Conservation (phyloP, 2,113 vertebrate species). For the Ahaetulla prasina region DNA sequence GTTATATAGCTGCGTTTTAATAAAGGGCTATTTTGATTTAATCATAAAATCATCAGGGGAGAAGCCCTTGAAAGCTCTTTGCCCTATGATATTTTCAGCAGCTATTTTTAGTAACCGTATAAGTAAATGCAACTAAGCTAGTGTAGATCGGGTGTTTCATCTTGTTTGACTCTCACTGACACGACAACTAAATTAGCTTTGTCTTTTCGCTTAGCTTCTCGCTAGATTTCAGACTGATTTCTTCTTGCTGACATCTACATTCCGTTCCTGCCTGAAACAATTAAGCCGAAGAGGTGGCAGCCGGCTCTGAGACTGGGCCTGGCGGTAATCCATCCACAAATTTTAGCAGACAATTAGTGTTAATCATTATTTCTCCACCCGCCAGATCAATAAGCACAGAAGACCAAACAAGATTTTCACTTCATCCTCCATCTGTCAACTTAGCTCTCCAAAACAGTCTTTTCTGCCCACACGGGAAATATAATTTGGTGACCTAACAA, state of each 20-base stretch:
- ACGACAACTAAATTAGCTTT: not conserved
- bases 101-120: not conserved
- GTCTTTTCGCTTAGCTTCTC: not conserved
- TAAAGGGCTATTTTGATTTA: not conserved
- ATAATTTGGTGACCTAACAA: conserved; percentile 5
- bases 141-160: no score
- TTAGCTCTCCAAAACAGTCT: not conserved
- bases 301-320: not conserved
- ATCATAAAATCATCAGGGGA: not conserved
- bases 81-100: not conserved
- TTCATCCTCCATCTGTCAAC: not conserved
- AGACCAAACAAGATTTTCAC: not conserved
- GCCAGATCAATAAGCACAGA: conserved; percentile 34
- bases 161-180: no score
- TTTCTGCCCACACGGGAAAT: not conserved
- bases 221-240: not conserved
- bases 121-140: not conserved
- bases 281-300: conserved; percentile 21
- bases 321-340: not conserved
- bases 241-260: not conserved
- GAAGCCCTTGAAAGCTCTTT: not conserved
- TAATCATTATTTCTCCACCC: conserved; percentile 18
- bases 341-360: conserved; percentile 23
- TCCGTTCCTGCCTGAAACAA: conserved; percentile 5
- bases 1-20: no score